These are phyloP conservation scores for Platichthys flesus DNA, from an alignment of 2,113 vertebrate genomes.

Conservation along the genomic window DNA sequence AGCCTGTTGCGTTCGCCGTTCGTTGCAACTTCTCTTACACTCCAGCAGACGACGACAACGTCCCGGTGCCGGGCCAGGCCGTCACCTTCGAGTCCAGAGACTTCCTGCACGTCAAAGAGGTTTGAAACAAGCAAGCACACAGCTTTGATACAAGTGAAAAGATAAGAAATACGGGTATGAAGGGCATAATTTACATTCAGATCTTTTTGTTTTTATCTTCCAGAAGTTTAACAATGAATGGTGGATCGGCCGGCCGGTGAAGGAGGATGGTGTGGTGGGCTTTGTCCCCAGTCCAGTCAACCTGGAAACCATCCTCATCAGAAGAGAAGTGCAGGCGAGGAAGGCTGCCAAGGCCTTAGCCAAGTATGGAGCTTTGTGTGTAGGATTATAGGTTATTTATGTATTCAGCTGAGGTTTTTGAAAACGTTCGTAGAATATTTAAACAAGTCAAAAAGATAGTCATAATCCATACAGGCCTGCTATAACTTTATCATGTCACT, in stretches of 20 bases:
- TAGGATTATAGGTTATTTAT: no score
- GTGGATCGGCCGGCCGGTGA: constrained; percentile 98
- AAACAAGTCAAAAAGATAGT: no score
- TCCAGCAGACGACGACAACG: constrained; percentile 94
- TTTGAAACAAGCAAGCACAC: constrained; percentile 69
- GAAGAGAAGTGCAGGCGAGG: constrained; percentile 96
- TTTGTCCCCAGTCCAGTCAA: constrained; percentile 99
- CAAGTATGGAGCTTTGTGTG: constrained; percentile 81
- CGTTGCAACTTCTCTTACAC: constrained; percentile 97
- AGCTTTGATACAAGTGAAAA: not conserved
- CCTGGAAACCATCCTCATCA: constrained; percentile 96
- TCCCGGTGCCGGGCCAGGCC: constrained; percentile 94
- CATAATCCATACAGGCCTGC: no score
- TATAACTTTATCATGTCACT: no score
- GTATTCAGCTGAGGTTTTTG: no score
- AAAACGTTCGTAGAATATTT: no score
- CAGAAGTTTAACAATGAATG: constrained; percentile 99
- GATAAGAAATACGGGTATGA: not conserved
- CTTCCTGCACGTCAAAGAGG: constrained; percentile 99
- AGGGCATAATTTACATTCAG: no score
- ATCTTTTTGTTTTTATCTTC: not conserved
- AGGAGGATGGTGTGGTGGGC: constrained; percentile 98
- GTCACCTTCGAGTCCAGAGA: constrained; percentile 97
- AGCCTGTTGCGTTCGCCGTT: constrained; percentile 98
- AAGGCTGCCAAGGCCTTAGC: constrained; percentile 97